Base-by-base conservation (phyloP, 2,113 vertebrate genomes). In the Merops nubicus region DNA sequence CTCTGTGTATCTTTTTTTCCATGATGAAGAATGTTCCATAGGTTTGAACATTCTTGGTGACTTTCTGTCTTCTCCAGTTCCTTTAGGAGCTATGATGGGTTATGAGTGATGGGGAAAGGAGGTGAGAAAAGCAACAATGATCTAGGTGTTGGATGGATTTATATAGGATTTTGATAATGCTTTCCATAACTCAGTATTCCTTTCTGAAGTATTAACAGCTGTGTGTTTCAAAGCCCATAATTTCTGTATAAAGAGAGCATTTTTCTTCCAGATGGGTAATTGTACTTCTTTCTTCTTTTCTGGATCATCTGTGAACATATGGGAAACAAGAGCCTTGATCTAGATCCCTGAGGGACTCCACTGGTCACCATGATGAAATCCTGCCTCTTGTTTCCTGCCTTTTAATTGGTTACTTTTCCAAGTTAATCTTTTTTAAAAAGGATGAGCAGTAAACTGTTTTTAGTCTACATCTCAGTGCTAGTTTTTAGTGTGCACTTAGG, bases 81-180 rank as follows among this genome's bases (percentile, higher is more conserved):
- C 12, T 75, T 57, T 56, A 40, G 43, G 33, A 51, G 17, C 36
- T 54, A 11, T 29, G 31, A 5, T 69, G 15, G 13, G 38, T 91
- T 84, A 13, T 45, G n/a, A 38, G 20, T 33, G 47, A 59, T 17
- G 15, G 45, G 33, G 14, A 33, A 45, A 74, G 43, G 42, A 59
- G 38, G 1, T n/a, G 18, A 74, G 45, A 86, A n/a, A 19, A 0
- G 0, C 12, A 36, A 45, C 21, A n/a, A 7, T 12, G 4, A n/a
- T 57, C 31, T 64, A 60, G 22, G 17, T 50, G 20, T 48, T 81
- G 51, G 16, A 38, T 68, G 26, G 23, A 68, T 67, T 79, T 79
- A 47, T 17, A 40, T 15, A 76, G 34, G 4, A 5, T 89, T 87
- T 84, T 85, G 25, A 29, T 65, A 59, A 34, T 2, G 2, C 15